A percentile compares a stretch with the other conserved stretches of the same genome.
phyloP scores from a whole-genome alignment of 2,113 vertebrate genomes.

The Damaliscus lunatus region DNA sequence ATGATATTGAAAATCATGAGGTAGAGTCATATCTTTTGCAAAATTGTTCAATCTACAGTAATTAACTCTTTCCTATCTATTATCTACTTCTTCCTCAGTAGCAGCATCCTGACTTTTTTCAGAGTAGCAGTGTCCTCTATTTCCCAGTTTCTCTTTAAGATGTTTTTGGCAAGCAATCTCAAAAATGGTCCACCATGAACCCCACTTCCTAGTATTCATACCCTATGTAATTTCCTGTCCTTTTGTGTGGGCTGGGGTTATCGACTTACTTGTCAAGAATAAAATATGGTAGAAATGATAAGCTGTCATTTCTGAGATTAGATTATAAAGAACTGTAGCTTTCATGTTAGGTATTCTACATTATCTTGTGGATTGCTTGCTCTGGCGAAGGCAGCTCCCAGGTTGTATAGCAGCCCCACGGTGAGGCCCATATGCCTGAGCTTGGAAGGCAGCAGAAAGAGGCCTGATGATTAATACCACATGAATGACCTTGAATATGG shows the following conservation, averaged over 20 bases:
- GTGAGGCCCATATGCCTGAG: neutral
- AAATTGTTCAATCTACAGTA: neutral
- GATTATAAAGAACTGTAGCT: neutral
- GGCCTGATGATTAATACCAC: neutral
- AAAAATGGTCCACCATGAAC: neutral
- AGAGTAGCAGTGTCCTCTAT: neutral
- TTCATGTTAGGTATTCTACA: neutral
- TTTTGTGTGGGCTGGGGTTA: neutral
- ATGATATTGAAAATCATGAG: neutral
- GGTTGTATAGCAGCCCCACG: neutral
- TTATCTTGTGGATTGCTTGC: neutral
- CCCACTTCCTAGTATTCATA: neutral
- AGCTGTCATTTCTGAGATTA: neutral
- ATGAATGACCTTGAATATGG: neutral
- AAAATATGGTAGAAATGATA: neutral
- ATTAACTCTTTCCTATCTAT: neutral
- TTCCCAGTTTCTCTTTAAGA: neutral
- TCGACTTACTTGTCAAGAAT: neutral
- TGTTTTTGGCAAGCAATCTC: neutral
- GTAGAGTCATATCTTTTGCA: neutral
- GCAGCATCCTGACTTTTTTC: neutral
- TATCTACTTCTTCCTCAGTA: neutral
- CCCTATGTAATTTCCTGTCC: neutral
- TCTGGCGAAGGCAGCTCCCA: neutral
- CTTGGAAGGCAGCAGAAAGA: neutral